Evolutionary conservation across 2,113 vertebrate species (phyloP).

Genomic region (Nothobranchius furzeri): DNA sequence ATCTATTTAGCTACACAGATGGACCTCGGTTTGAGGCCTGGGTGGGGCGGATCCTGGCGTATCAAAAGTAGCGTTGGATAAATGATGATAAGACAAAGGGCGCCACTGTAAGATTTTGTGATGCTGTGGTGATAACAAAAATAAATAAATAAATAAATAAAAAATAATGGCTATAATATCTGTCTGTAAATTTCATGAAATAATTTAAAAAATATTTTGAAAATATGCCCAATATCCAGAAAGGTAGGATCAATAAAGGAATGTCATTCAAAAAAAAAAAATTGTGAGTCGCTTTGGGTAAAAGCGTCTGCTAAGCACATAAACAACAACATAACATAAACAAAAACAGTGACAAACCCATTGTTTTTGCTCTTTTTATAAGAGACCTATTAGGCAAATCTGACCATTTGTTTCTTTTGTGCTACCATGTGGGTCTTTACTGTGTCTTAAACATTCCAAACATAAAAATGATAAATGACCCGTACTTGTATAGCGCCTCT

Average conservation of each 20-base stretch:
- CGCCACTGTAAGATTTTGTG: conserved; percentile 11
- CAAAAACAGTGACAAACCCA: background rate
- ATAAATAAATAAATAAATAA: no score
- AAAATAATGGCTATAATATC: conserved; percentile 5
- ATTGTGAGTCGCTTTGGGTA: no score
- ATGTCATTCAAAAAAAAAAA: background rate
- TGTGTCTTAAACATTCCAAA: no score
- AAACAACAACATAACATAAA: no score
- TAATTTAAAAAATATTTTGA: background rate
- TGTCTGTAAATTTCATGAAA: conserved; percentile 5
- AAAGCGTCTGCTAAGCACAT: no score
- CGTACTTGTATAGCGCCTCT: no score
- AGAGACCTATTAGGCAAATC: no score
- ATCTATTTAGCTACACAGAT: conserved; percentile 55
- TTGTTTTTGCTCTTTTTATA: no score
- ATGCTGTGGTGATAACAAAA: conserved; percentile 23
- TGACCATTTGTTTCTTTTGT: no score
- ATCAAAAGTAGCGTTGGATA: conserved; percentile 58
- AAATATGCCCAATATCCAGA: conserved; percentile 13
- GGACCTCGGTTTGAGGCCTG: conserved; percentile 46
- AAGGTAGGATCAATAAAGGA: background rate
- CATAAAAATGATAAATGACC: no score
- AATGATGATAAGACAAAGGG: conserved; percentile 40
- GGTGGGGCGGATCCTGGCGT: conserved; percentile 15
- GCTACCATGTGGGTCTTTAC: no score